Evolutionary conservation across 2,113 vertebrate species (phyloP), one percentile per base, ranked within the genome.

Genomic region (Cryptomyrus ogoouensis): DNA sequence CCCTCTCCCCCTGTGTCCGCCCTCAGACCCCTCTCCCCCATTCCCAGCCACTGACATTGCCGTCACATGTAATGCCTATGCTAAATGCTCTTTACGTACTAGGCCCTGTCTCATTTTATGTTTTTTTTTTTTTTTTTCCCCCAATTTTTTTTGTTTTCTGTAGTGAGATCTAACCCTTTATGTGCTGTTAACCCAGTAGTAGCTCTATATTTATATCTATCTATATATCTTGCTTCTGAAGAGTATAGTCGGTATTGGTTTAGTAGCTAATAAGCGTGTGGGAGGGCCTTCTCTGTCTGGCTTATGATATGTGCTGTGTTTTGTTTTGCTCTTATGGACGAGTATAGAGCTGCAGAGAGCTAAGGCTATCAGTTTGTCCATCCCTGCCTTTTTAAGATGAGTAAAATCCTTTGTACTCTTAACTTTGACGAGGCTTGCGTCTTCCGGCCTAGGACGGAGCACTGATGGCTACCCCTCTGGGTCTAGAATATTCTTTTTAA

Each of bases 171-270:
- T 97, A 97, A 97, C 94, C 96, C 96, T 95, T 96, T 97, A 90
- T 95, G 96, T 97, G 97, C 97, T 96, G 95, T 97, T 97, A 97
- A 97, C 96, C 97, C 97, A 97, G 96, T 98, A 97, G 97, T 96
- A 97, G 97, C 97, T 97, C 96, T 97, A 96, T 98, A 97, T 97
- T 97, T 97, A 96, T 97, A 97, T 96, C 94, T 96, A 96, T 96
- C 96, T 97, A 96, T 97, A 93, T 96, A 96, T 96, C 97, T 96
- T 98, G 98, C 97, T 98, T 97, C 96, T 96, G 95, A 95, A 97
- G 95, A 96, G 96, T 96, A 95, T 97, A 97, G 96, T 97, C 93
- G 89, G 95, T 97, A 97, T 97, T 95, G 96, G 96, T 97, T 97
- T 96, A 97, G 96, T 97, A 97, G 96, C 96, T 94, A 89, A 91